phyloP scores from a whole-genome alignment of 2,113 vertebrate genomes.

The Podarcis cretensis region DNA sequence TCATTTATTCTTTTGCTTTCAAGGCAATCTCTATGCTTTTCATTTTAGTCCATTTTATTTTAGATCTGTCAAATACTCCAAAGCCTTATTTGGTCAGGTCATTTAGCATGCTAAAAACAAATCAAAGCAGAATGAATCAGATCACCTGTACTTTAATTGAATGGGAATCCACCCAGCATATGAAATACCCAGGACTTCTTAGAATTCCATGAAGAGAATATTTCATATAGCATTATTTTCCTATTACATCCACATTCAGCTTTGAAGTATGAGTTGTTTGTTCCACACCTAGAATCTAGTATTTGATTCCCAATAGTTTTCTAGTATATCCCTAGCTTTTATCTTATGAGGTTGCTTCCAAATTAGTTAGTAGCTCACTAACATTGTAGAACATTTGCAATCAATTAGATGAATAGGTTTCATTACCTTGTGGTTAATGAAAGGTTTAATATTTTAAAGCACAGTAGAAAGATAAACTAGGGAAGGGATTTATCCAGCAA shows the following conservation, averaged over 20 bases:
- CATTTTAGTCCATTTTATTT: background rate
- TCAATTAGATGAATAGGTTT: constrained; percentile 39
- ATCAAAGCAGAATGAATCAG: background rate
- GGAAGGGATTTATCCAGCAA: constrained; percentile 11
- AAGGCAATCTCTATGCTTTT: background rate
- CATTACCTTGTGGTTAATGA: constrained; percentile 50
- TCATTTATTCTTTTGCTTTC: background rate
- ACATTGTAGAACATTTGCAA: background rate
- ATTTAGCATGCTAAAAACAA: background rate
- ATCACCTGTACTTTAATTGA: background rate
- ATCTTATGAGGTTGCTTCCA: background rate
- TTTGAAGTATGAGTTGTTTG: background rate
- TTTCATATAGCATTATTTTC: background rate
- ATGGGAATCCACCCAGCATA: background rate
- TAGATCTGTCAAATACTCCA: background rate
- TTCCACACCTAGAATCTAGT: constrained; percentile 17
- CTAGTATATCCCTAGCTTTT: constrained; percentile 18
- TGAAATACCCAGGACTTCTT: background rate
- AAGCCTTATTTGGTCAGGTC: background rate
- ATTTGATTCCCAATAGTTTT: constrained; percentile 19
- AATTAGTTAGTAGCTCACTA: background rate
- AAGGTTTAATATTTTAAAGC: constrained; percentile 41
- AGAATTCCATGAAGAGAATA: background rate
- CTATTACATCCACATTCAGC: background rate
- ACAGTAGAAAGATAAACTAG: constrained; percentile 26